These are phyloP conservation scores for Seladonia tumulorum DNA, from an alignment of 2,888 invertebrate genomes.

Conservation along the genomic window DNA sequence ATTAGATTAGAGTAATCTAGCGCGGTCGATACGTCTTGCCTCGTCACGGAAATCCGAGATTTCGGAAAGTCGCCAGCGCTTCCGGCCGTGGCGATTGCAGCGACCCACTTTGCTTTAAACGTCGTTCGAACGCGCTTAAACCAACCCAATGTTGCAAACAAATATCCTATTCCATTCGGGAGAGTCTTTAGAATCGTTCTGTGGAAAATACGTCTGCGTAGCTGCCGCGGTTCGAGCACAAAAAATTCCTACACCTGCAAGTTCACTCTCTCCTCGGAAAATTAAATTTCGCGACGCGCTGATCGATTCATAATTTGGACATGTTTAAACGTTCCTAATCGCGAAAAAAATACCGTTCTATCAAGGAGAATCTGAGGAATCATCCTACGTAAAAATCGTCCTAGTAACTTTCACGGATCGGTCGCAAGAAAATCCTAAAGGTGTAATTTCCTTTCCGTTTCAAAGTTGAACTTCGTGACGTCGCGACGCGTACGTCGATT, in stretches of 20 bases:
- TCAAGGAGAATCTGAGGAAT: too few relatives aligned
- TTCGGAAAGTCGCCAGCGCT: neutral
- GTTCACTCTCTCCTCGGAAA: too few relatives aligned
- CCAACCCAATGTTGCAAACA: neutral
- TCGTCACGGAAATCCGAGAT: slow-evolving; percentile 19
- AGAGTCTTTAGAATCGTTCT: too few relatives aligned
- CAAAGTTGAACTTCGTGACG: neutral
- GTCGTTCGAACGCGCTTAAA: neutral
- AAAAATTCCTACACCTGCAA: too few relatives aligned
- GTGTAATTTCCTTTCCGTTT: neutral
- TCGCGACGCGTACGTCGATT: too few relatives aligned
- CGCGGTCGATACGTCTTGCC: neutral
- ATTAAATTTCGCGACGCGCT: too few relatives aligned
- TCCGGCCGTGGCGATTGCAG: slow-evolving; percentile 6
- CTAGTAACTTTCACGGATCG: neutral
- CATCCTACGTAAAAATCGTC: neutral
- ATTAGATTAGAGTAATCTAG: slow-evolving; percentile 47
- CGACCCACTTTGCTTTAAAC: neutral
- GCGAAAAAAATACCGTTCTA: too few relatives aligned
- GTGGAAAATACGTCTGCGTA: too few relatives aligned
- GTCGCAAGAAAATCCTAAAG: neutral
- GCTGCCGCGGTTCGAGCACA: too few relatives aligned
- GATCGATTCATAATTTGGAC: too few relatives aligned
- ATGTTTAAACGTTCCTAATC: too few relatives aligned
- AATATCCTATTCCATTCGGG: neutral